Percentiles rank a stretch among this genome's conserved stretches.
Conservation (phyloP, 2,113 vertebrate genomes). For the Coregonus clupeaformis region DNA sequence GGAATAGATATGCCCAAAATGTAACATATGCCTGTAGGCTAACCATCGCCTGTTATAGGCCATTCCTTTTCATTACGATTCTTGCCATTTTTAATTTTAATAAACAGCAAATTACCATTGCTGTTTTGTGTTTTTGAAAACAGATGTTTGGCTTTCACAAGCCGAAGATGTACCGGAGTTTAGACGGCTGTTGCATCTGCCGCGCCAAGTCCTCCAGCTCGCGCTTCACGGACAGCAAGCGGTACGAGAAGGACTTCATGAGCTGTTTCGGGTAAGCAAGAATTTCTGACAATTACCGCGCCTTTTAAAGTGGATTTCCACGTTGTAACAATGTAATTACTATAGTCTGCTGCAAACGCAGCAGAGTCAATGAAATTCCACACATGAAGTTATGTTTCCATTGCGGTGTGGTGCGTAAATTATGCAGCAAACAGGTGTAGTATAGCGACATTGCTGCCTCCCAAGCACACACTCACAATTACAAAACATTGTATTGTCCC, state of each 20-base stretch:
- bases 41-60: not conserved
- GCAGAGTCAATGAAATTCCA: too few species aligned
- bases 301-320: not conserved
- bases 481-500: too few species aligned
- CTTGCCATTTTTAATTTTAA: not conserved
- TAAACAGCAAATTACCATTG: not conserved
- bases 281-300: not conserved
- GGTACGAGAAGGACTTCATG: slow-evolving; percentile 97
- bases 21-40: not conserved
- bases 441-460: too few species aligned
- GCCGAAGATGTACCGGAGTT: slow-evolving; percentile 98
- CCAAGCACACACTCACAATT: too few species aligned
- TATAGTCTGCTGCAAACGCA: too few species aligned
- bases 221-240: slow-evolving; percentile 96
- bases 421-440: not conserved
- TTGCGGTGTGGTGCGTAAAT: not conserved
- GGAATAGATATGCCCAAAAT: not conserved
- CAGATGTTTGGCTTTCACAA: slow-evolving; percentile 99
- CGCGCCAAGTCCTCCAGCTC: slow-evolving; percentile 98
- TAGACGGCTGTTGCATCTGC: slow-evolving; percentile 98
- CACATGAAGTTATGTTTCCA: not conserved
- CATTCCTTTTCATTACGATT: not conserved
- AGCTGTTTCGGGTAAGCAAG: slow-evolving; percentile 94
- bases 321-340: not conserved
- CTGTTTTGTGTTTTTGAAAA: not conserved